phyloP scores from a whole-genome alignment of 2,113 vertebrate species.

The Electrona antarctica region DNA sequence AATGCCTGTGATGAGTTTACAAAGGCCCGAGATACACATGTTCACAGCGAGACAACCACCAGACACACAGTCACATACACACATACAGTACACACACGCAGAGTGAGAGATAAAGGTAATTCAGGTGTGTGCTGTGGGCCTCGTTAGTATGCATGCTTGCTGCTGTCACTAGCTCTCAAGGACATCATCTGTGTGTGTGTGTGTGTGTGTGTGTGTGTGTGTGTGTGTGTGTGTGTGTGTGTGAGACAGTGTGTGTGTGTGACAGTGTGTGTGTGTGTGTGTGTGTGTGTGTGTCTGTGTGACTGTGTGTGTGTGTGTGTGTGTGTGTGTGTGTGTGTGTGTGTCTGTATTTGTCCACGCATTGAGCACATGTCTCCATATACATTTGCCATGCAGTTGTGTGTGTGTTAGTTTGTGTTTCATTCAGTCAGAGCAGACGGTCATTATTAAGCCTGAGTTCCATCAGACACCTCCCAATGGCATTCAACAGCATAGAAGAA shows the following conservation, averaged over 20 bases:
- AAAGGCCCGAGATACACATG: slow-evolving; percentile 4
- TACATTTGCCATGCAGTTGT: too few species aligned
- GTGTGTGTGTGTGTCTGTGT: slow-evolving; percentile 9
- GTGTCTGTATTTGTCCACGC: neutral
- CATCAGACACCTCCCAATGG: too few species aligned
- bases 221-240: slow-evolving; percentile 7
- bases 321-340: slow-evolving; percentile 26
- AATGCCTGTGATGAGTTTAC: slow-evolving; percentile 26
- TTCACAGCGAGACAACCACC: neutral
- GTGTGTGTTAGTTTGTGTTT: too few species aligned
- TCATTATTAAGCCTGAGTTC: too few species aligned
- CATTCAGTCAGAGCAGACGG: too few species aligned
- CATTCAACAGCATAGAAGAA: too few species aligned
- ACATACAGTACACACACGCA: neutral
- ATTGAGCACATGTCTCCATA: too few species aligned
- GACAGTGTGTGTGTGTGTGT: slow-evolving; percentile 27
- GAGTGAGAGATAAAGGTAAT: slow-evolving; percentile 33
- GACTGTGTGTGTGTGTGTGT: slow-evolving; percentile 31
- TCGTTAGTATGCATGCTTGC: slow-evolving; percentile 59
- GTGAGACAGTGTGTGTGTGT: slow-evolving; percentile 29
- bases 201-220: slow-evolving; percentile 32
- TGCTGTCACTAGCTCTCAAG: slow-evolving; percentile 55
- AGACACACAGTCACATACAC: neutral
- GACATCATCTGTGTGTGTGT: slow-evolving; percentile 43
- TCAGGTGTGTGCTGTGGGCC: slow-evolving; percentile 45